Evolutionary conservation across 1,140 invertebrate genomes (phyloP), one percentile per base, ranked within the genome.

Genomic region (Drosophila eugracilis): DNA sequence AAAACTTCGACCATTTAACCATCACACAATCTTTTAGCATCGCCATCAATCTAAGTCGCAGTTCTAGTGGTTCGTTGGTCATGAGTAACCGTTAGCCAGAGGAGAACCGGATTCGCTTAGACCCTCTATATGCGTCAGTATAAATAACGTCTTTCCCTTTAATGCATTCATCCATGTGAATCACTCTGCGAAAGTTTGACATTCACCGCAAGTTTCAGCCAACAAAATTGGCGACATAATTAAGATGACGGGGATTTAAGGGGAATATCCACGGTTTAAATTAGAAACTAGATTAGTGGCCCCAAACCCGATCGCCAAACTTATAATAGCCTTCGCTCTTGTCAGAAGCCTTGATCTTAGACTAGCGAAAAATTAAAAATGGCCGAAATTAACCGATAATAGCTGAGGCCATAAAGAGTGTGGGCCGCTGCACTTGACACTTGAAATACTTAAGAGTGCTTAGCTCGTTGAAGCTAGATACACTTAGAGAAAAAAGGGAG

Each of bases 371-470:
- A 42, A 37, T 50, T 52, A 28, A 52, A 52, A 69, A 69, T 53
- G 32, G n/a, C 44, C 7, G 53, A 73, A 70, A 60, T 55, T 58
- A 44, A 63, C 41, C 28, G 34, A 30, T 59, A 73, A 52, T 62
- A 47, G 49, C 58, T 75, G 32, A 65, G 72, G 58, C 28, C 71
- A 59, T 53, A 42, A 15, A n/a, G 10, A 36, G 58, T 63, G 81
- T 86, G 74, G 81, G 81, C 48, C 41, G 70, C 70, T 81, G 73
- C 83, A 86, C 83, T 85, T 85, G 77, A 86, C 57, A 79, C 47
- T 84, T 84, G 53, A 49, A 78, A 50, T 37, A 17, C 44, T 74
- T 17, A 34, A 83, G 67, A 73, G 73, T 57, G 48, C 30, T 66
- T 12, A 4, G 14, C 15, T 48, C 17, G 36, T 36, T 9, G 4